Evolutionary conservation across 1,140 invertebrate genomes (phyloP).

Genomic region (Amphibalanus amphitrite): DNA sequence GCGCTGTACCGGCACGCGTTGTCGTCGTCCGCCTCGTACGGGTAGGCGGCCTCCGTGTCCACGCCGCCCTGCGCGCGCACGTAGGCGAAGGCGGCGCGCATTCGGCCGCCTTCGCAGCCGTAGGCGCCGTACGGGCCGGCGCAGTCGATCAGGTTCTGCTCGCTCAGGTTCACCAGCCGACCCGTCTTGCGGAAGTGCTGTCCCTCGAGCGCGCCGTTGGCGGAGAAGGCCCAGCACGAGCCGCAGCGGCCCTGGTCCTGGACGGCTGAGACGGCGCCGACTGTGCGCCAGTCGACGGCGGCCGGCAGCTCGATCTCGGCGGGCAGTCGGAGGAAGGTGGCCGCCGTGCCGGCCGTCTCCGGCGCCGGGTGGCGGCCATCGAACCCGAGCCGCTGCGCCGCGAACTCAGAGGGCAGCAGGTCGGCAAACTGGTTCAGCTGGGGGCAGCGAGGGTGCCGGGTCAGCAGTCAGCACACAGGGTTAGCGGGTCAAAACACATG

Average conservation of each 20-base stretch:
- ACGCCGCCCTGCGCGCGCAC: slow-evolving; percentile 73
- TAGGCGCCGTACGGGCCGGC: slow-evolving; percentile 75
- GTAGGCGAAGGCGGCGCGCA: slow-evolving; percentile 85
- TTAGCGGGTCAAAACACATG: too few species aligned
- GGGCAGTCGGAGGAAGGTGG: too few species aligned
- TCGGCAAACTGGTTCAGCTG: slow-evolving; percentile 70
- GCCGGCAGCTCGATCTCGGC: not conserved
- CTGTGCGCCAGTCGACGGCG: slow-evolving; percentile 27
- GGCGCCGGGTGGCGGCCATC: slow-evolving; percentile 48
- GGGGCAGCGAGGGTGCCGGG: too few species aligned
- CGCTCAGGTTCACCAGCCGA: slow-evolving; percentile 73
- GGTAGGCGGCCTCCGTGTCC: slow-evolving; percentile 64
- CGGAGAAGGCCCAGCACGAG: slow-evolving; percentile 27
- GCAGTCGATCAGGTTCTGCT: slow-evolving; percentile 96
- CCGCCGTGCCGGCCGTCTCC: not conserved
- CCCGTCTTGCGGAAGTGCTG: slow-evolving; percentile 78
- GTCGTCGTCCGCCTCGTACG: slow-evolving; percentile 27
- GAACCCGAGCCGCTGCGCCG: too few species aligned
- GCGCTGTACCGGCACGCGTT: slow-evolving; percentile 48
- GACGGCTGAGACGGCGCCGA: slow-evolving; percentile 28
- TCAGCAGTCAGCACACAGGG: too few species aligned
- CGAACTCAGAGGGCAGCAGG: slow-evolving; percentile 70
- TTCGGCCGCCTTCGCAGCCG: slow-evolving; percentile 90
- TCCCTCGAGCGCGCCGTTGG: slow-evolving; percentile 83
- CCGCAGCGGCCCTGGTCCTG: slow-evolving; percentile 29